Percentiles rank a stretch among this genome's conserved stretches.
Conservation (phyloP, 2,113 vertebrate species). For the Anguilla rostrata region DNA sequence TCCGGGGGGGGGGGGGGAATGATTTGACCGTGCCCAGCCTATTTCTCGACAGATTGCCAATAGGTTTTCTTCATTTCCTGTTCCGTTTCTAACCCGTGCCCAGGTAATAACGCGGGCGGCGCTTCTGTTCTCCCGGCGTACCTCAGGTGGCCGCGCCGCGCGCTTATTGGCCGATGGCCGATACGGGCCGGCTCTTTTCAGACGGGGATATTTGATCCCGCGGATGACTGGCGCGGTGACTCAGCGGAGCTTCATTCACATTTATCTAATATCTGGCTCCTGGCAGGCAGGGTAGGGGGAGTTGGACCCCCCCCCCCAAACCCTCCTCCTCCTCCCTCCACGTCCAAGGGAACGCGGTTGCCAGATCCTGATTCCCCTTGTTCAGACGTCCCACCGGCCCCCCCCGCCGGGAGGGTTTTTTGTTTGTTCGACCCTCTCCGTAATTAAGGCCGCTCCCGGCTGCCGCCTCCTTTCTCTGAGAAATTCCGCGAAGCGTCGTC, state of each 20-base stretch:
- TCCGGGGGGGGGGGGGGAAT: background rate
- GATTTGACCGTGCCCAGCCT: background rate
- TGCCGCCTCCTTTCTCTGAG: background rate
- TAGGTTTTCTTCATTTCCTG: background rate
- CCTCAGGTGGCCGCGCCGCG: background rate
- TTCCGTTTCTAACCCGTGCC: background rate
- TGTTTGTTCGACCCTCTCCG: background rate
- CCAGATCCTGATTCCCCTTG: background rate
- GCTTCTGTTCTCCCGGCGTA: background rate
- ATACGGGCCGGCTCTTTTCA: background rate
- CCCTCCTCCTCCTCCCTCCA: too few species aligned
- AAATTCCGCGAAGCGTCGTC: background rate
- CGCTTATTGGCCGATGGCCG: background rate
- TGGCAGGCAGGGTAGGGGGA: background rate
- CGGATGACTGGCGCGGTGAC: too few species aligned
- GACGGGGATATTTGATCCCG: background rate
- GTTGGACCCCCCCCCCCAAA: background rate
- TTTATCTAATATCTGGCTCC: background rate
- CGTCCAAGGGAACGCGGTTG: background rate
- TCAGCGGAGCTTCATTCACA: background rate
- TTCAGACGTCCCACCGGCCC: background rate
- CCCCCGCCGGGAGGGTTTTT: background rate
- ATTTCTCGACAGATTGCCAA: background rate
- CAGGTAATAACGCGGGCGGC: background rate
- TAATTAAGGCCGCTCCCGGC: constrained; percentile 4